These are phyloP conservation scores for Drosophila algonquin DNA, from an alignment of 2,888 invertebrate genomes.

Conservation along the genomic window DNA sequence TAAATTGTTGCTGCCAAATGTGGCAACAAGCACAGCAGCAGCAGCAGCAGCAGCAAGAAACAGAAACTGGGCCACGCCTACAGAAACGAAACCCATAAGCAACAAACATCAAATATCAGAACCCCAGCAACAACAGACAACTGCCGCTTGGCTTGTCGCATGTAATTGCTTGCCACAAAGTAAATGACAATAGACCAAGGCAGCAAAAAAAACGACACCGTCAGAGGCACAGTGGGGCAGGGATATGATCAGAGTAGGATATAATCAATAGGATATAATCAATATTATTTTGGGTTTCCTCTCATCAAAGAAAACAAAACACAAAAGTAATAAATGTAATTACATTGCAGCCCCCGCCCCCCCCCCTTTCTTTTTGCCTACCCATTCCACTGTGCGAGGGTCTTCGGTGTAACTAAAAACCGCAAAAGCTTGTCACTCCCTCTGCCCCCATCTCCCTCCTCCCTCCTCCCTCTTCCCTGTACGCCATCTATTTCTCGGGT, in stretches of 20 bases:
- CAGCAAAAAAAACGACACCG: constrained; percentile 13
- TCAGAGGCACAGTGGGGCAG: constrained; percentile 59
- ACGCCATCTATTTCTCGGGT: constrained; percentile 13
- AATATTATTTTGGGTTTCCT: not conserved
- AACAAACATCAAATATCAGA: constrained; percentile 58
- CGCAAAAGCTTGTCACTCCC: constrained; percentile 69
- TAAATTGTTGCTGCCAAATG: constrained; percentile 76
- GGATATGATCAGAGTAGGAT: not conserved
- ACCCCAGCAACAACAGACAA: constrained; percentile 50
- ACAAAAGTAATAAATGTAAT: not conserved
- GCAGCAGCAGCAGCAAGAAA: too few relatives aligned
- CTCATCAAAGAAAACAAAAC: not conserved
- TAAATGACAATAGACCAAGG: constrained; percentile 70
- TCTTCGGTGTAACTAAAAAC: constrained; percentile 72
- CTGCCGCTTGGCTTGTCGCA: constrained; percentile 68
- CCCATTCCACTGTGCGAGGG: constrained; percentile 55
- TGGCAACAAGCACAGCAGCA: constrained; percentile 64
- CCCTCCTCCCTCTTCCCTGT: not conserved
- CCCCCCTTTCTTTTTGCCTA: not conserved
- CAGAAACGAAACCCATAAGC: constrained; percentile 64
- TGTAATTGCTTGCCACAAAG: constrained; percentile 77
- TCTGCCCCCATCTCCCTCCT: constrained; percentile 5
- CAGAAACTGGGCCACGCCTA: constrained; percentile 73
- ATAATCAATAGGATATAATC: not conserved
- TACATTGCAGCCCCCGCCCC: not conserved